A percentile compares a stretch with the other conserved stretches of the same genome.
Conservation (phyloP, 2,888 invertebrate genomes). For the Fissipunctia ypsillon region DNA sequence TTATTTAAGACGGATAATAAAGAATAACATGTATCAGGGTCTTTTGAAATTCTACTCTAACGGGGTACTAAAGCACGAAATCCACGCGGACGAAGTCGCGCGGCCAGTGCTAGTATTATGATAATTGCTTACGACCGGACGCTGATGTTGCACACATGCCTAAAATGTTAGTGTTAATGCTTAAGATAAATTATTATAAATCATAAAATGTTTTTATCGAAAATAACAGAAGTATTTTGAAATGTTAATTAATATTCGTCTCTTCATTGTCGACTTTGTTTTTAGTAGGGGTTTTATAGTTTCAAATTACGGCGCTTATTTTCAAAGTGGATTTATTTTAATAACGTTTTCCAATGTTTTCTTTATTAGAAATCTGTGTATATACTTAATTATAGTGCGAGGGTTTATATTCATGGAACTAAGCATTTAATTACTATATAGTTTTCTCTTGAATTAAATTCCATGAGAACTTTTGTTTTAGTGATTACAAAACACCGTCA, state of each 20-base stretch:
- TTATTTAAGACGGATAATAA: no score
- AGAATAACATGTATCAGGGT: no score
- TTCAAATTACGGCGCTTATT: conserved; percentile 54
- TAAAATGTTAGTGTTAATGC: no score
- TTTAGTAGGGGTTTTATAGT: conserved; percentile 51
- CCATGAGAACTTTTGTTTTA: background rate
- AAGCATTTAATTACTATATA: background rate
- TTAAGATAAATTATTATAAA: no score
- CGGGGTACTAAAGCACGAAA: no score
- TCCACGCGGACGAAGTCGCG: no score
- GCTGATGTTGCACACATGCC: no score
- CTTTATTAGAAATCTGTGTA: conserved; percentile 49
- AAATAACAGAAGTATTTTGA: no score
- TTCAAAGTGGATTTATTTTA: conserved; percentile 51
- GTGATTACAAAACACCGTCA: background rate
- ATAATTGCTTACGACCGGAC: no score
- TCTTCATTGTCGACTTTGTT: background rate
- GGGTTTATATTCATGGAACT: conserved; percentile 11
- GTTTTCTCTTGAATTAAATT: background rate
- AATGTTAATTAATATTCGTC: background rate
- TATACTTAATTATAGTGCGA: conserved; percentile 8
- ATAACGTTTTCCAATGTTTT: conserved; percentile 54
- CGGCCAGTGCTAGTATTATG: no score
- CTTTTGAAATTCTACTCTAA: no score
- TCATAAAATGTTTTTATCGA: no score